These are phyloP conservation scores for Xanthorhoe designata DNA, from an alignment of 2,888 invertebrate genomes.

Conservation along the genomic window DNA sequence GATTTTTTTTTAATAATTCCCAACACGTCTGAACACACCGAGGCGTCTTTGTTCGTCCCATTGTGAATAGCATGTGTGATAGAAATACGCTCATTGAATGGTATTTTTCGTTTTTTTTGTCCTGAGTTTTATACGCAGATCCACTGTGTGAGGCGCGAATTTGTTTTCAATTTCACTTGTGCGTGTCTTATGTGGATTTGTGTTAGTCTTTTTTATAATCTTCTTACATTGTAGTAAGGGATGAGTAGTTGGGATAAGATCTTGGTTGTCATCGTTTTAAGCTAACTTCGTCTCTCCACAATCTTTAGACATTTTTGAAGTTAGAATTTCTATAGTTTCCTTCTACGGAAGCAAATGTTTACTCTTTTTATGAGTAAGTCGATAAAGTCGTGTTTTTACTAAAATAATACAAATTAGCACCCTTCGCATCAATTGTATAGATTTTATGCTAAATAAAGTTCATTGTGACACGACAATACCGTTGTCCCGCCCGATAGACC, in stretches of 20 bases:
- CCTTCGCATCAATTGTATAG: constrained; percentile 53
- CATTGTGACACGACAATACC: constrained; percentile 65
- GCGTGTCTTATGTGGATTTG: constrained; percentile 13
- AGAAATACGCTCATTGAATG: constrained; percentile 67
- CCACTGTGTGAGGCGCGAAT: constrained; percentile 48
- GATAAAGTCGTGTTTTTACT: neutral
- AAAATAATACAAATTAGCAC: constrained; percentile 49
- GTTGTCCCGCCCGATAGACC: constrained; percentile 60
- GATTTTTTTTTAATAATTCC: constrained; percentile 78
- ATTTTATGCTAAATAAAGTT: constrained; percentile 78
- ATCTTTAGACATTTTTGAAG: no score
- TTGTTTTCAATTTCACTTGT: constrained; percentile 35
- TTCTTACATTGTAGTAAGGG: neutral
- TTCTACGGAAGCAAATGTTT: no score
- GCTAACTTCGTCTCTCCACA: no score
- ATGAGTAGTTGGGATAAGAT: no score
- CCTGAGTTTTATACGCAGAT: constrained; percentile 48
- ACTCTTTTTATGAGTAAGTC: neutral
- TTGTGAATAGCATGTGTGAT: constrained; percentile 74
- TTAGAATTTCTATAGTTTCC: no score
- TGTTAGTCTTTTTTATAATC: constrained; percentile 20
- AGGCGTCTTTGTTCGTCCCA: constrained; percentile 73
- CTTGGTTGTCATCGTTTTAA: no score
- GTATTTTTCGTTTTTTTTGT: constrained; percentile 60
- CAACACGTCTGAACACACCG: constrained; percentile 64